Conservation (phyloP, 2,797 vertebrate genomes). For the Poliocrania exsul region DNA sequence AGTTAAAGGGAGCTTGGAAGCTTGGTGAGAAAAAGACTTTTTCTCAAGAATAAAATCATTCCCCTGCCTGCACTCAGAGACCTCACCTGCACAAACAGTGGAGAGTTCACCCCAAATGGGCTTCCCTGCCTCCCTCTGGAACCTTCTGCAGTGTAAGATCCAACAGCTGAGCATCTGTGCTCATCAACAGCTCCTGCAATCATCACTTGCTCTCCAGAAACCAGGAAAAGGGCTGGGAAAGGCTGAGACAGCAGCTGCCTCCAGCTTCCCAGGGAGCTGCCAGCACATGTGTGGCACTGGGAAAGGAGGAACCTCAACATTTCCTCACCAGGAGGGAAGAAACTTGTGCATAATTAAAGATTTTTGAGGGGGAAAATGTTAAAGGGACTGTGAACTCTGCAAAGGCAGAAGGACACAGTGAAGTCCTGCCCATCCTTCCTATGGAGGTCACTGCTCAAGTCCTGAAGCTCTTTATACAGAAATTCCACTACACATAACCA, state of each 20-base stretch:
- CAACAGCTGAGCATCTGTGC: not conserved
- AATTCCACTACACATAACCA: rapidly evolving
- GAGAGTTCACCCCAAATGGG: not conserved
- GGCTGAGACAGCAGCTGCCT: not conserved
- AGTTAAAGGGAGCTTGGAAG: rapidly evolving
- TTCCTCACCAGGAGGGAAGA: not conserved
- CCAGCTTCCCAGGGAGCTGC: not conserved
- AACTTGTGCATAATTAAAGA: not conserved
- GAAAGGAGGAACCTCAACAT: rapidly evolving
- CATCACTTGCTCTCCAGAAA: not conserved
- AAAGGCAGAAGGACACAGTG: rapidly evolving
- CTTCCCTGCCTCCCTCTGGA: not conserved
- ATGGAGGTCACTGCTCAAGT: not conserved
- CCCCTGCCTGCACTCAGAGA: not conserved
- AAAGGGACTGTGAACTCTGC: not conserved
- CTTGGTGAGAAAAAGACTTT: not conserved
- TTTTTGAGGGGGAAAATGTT: not conserved
- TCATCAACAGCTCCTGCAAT: not conserved
- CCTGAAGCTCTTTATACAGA: not conserved
- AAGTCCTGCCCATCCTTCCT: not conserved
- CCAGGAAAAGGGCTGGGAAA: not conserved
- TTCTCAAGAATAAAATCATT: not conserved
- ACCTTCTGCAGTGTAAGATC: not conserved
- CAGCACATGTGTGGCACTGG: not conserved
- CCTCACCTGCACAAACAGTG: not conserved